Conservation (phyloP, 2,797 vertebrate species). For the Premnoplex brunnescens region DNA sequence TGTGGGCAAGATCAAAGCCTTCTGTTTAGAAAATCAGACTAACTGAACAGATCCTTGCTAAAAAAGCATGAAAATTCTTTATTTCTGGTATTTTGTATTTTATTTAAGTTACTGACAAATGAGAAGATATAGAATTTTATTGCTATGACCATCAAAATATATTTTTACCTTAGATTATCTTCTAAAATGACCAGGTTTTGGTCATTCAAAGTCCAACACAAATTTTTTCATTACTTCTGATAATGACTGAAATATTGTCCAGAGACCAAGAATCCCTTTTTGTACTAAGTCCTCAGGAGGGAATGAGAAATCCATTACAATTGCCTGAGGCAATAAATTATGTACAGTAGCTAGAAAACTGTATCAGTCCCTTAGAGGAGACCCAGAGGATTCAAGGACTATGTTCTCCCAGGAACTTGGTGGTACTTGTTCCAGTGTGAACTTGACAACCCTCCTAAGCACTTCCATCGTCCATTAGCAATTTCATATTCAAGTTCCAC, state of each 20-base stretch:
- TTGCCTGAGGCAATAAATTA: neutral
- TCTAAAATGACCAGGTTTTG: neutral
- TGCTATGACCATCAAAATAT: neutral
- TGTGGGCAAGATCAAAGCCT: neutral
- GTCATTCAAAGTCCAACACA: neutral
- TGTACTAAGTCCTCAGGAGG: neutral
- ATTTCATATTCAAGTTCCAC: neutral
- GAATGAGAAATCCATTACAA: neutral
- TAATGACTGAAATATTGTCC: neutral
- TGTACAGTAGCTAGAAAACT: neutral
- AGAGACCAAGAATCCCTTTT: neutral
- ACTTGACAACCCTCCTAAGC: neutral
- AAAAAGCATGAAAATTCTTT: neutral
- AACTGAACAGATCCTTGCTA: neutral
- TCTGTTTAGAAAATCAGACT: neutral
- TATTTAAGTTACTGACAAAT: neutral
- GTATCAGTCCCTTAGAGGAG: neutral
- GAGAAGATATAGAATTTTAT: neutral
- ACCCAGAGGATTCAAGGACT: neutral
- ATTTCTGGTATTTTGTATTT: neutral
- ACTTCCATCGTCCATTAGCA: neutral
- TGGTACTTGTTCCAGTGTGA: rapidly evolving
- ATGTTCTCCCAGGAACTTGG: neutral
- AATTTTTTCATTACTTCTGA: neutral
- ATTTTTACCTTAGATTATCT: neutral